Conservation (phyloP, 2,888 invertebrate genomes). For the Galeopsomyia nigrocyanea region DNA sequence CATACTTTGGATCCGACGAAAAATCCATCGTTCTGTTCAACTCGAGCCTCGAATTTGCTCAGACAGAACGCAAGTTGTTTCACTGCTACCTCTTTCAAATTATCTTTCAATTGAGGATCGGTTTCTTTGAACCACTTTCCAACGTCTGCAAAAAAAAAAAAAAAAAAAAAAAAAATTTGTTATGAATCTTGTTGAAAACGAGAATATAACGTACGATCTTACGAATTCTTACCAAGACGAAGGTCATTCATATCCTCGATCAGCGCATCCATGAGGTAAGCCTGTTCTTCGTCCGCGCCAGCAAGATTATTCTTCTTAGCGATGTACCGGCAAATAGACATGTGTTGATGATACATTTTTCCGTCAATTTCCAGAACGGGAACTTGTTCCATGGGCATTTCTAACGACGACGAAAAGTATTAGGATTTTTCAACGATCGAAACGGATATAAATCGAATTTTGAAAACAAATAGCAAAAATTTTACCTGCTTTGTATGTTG, state of each 20-base stretch:
- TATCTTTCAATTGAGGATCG: slow-evolving; percentile 54
- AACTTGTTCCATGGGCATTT: slow-evolving; percentile 69
- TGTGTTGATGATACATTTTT: slow-evolving; percentile 67
- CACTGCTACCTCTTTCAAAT: slow-evolving; percentile 56
- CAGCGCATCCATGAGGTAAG: slow-evolving; percentile 69
- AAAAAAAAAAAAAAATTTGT: slow-evolving; percentile 19
- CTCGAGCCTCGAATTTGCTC: slow-evolving; percentile 58
- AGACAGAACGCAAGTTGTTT: slow-evolving; percentile 54
- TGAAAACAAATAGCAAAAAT: too few species aligned
- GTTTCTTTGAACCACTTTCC: slow-evolving; percentile 57
- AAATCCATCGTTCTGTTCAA: slow-evolving; percentile 60
- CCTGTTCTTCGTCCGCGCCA: slow-evolving; percentile 70
- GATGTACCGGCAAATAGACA: slow-evolving; percentile 72
- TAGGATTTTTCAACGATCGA: too few species aligned
- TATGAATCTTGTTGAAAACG: too few species aligned
- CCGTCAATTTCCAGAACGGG: slow-evolving; percentile 70
- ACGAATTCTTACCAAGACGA: slow-evolving; percentile 69
- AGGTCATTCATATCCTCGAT: slow-evolving; percentile 71
- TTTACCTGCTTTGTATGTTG: slow-evolving; percentile 54
- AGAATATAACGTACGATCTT: too few species aligned
- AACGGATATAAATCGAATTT: too few species aligned
- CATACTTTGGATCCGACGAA: slow-evolving; percentile 63
- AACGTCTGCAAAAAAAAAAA: slow-evolving; percentile 51
- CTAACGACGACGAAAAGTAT: too few species aligned
- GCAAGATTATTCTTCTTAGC: slow-evolving; percentile 70